Conservation (phyloP, 2,113 vertebrate species). For the Gasterosteus aculeatus region DNA sequence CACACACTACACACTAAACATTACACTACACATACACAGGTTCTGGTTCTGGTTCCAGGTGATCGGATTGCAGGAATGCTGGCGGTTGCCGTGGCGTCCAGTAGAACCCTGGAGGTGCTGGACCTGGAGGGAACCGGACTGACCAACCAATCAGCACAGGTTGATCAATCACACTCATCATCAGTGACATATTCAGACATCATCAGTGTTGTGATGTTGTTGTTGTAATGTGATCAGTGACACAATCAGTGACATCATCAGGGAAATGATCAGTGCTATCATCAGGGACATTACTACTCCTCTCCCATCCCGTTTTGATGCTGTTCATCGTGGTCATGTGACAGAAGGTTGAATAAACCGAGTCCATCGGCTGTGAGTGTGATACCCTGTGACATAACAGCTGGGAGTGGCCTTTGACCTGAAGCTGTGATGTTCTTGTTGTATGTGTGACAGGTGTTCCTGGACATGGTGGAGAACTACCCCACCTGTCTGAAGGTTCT, state of each 20-base stretch:
- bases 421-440: no score
- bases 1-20: not conserved
- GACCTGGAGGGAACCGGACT: slow-evolving; percentile 96
- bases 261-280: no score
- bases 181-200: not conserved
- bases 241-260: no score
- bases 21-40: not conserved
- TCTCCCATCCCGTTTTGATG: no score
- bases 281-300: no score
- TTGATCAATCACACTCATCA: slow-evolving; percentile 49
- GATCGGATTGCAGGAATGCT: slow-evolving; percentile 96
- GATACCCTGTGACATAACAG: not conserved
- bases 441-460: slow-evolving; percentile 83
- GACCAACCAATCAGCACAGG: slow-evolving; percentile 95
- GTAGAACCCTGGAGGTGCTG: slow-evolving; percentile 93
- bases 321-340: no score
- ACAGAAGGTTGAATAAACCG: no score
- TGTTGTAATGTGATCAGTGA: no score
- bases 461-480: slow-evolving; percentile 98
- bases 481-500: slow-evolving; percentile 91
- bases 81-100: slow-evolving; percentile 93
- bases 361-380: no score
- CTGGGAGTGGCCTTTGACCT: no score
- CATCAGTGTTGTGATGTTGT: not conserved
- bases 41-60: slow-evolving; percentile 77